Base-by-base conservation (phyloP, 2,797 vertebrate genomes). In the Acrossocheilus wenchowensis region DNA sequence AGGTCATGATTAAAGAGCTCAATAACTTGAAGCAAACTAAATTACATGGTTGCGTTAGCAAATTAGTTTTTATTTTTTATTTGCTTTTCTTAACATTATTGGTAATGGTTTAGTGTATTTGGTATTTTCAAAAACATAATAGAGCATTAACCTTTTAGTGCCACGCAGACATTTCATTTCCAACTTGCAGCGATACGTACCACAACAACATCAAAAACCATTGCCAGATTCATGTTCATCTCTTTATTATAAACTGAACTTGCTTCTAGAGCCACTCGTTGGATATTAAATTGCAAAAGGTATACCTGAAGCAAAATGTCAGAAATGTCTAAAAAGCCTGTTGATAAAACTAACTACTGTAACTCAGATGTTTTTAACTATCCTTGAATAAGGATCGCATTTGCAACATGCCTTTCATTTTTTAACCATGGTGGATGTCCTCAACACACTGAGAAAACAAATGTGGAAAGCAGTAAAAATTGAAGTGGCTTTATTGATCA, bases 401-500 rank as follows among this genome's bases (percentile, higher is more conserved):
- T 36, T 36, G 34, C 34, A 36, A 36, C 34, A 36, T 36, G 34
- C 34, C 34, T 36, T 36, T 36, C 34, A 36, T 36, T 36, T 36
- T 36, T 36, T 36, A 36, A 36, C 34, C 34, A 36, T 36, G 34
- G 34, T 60, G 17, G 9, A 60, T n/a, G 26, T 80, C 26, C 21
- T 74, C 14, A 50, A 74, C 21, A 73, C 69, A 74, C 4, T 77
- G 72, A 77, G 26, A 26, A 23, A 75, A 86, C 21, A 66, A 81
- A 52, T 66, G 23, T 81, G 34, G 23, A 75, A 54, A 81, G 57
- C 84, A 10, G n/a, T 87, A 90, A 71, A 88, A 90, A 90, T 80
- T 69, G 86, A 87, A 89, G 86, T 87, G 87, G 73, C 81, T 90
- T 90, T 89, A 90, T 89, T 90, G 89, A 89, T 89, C 88, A 90